Base-by-base conservation (phyloP, 2,797 vertebrate genomes). In the Coregonus ussuriensis region DNA sequence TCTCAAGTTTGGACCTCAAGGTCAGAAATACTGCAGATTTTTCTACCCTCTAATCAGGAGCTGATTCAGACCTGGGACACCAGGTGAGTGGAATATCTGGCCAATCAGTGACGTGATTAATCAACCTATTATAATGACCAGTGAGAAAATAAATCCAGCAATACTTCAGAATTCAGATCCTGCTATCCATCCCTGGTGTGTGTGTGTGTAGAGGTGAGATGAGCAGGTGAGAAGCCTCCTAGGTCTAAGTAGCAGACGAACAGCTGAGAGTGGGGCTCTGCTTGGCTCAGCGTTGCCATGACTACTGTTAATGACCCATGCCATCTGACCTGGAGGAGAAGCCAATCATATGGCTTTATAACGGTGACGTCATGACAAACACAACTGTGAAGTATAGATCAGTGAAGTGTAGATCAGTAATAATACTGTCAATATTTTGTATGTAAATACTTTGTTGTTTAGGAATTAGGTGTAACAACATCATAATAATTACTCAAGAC, bases 261-360 rank as follows among this genome's bases (percentile, higher is more conserved):
- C 77, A 74, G 63, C 66, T 71, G 62, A 79, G 47, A 53, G 65
- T 63, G 25, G 25, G 37, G 56, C 16, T 33, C 15, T 65, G 37
- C 74, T 63, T 63, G n/a, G 25, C 59, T 51, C 47, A 4, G 52
- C 16, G 71, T 72, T 76, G 71, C 66, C 71, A 69, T 71, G 74
- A 47, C 73, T 52, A 77, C 71, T 33, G 71, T 59, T 72, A 70
- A 78, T 74, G 47, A 51, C 51, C 74, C 41, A 59, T 71, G 41
- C 51, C 67, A 73, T 68, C 76, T 37, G 72, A 75, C 71, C 77
- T 81, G 71, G 75, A 71, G 54, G 68, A 65, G 9, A 41, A 76
- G 54, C 37, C 53, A 71, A 63, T 77, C 54, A 52, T 31, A 72
- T 52, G 14, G 47, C n/a, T 35, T 41, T 66, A 54, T 76, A 72